Base-by-base conservation (phyloP, 2,113 vertebrate genomes). In the Notothenia coriiceps region DNA sequence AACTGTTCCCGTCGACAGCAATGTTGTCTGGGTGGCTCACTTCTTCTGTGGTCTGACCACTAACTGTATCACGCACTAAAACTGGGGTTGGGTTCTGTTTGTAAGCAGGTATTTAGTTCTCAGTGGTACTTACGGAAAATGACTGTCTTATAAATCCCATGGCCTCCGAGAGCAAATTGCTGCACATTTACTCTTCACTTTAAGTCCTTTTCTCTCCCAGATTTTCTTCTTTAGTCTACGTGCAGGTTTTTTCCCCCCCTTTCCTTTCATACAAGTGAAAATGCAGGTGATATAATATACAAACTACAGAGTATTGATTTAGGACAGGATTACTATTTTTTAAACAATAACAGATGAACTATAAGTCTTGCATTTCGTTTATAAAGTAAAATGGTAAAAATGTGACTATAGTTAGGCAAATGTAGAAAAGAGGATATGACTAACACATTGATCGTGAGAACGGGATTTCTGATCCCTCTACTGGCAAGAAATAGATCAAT, bases 21-120 rank as follows among this genome's bases (percentile, higher is more conserved):
- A 84, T 17, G 50, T 59, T 11, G 71, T 59, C 62, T 70, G 75
- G 80, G 60, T 75, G 78, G 65, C 74, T 87, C 81, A 79, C 79
- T 74, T 11, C 47, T 59, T 63, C 83, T 81, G 87, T 43, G 89
- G 89, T 80, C 79, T 69, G 63, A 91, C 88, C 82, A 43, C 84
- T 72, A 44, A 84, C 63, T 59, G 68, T 62, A 81, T 87, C 89
- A 88, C 51, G 54, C 82, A 73, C 60, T 60, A 8, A 86, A 77
- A 78, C 43, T 57, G 78, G 79, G 57, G 10, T 83, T 82, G 79
- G 59, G 69, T 61, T 65, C n/a, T 55, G 17, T 83, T 74, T 75
- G 51, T 67, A 50, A 80, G 60, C 72, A 83, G 77, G 82, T 81
- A 84, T 80, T 85, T 84, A 74, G 59, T 57, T 55, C 63, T 51